Evolutionary conservation across 2,797 vertebrate genomes (phyloP), one percentile per base, ranked within the genome.

Genomic region (Enoplosus armatus): DNA sequence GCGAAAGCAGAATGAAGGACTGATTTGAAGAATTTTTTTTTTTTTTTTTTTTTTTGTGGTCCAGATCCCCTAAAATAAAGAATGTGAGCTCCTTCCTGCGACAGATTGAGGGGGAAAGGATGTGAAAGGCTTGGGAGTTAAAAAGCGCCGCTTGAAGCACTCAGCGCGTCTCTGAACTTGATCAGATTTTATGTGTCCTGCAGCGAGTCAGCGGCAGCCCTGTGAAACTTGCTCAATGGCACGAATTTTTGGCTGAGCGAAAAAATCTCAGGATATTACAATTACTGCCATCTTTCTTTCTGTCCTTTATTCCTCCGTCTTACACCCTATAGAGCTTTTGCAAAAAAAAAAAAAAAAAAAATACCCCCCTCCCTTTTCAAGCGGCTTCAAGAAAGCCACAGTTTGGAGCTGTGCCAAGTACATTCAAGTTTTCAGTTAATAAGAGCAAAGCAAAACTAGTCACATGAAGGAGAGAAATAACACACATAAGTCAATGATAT

Each of bases 131-230:
- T 94, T 93, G 95, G 95, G 93, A 92, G 96, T 97, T 97, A 96
- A 93, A 97, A 97, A 97, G 97, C 96, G 88, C 96, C 95, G 96
- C 96, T 97, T 96, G 96, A 97, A 96, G 95, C 94, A 96, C 95
- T 97, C 94, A 95, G 84, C 93, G 95, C 94, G 96, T 94, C 97
- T 97, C 96, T 98, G 97, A 98, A 98, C 97, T 98, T 98, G 97
- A 97, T 98, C 97, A 98, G 97, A 97, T 96, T 96, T 94, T 96
- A 89, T 94, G 95, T 96, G 97, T 98, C 97, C 97, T 97, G 97
- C 96, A 96, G 96, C 93, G 97, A 97, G 96, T 96, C 96, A 95
- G 96, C 94, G 96, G 95, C 91, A 94, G 93, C 94, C 90, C 94
- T 95, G 87, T 94, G 93, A 96, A 97, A 94, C 92, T 91, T 91